phyloP scores from a whole-genome alignment of 2,797 vertebrate species.

The Peromyscus melanophrys region DNA sequence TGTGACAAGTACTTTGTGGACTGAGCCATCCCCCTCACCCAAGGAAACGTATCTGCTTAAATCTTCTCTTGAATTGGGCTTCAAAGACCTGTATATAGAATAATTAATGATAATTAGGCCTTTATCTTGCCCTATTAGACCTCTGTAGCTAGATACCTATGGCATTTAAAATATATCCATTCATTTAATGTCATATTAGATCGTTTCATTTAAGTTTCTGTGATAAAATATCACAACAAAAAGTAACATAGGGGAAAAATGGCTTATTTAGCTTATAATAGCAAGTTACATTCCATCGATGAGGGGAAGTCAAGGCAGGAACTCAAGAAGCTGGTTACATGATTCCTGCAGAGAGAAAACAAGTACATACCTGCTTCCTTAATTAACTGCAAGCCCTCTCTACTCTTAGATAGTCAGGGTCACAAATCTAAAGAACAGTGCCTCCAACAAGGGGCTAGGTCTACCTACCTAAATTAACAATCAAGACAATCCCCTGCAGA shows the following conservation, averaged over 20 bases:
- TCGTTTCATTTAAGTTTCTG: neutral
- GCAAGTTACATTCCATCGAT: neutral
- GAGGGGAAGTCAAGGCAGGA: neutral
- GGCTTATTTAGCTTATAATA: neutral
- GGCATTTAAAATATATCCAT: neutral
- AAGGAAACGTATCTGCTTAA: neutral
- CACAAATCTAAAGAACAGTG: neutral
- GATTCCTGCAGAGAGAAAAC: neutral
- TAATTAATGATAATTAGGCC: neutral
- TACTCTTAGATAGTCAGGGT: neutral
- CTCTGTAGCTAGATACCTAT: neutral
- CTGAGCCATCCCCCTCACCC: neutral
- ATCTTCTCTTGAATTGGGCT: neutral
- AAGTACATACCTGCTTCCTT: no score
- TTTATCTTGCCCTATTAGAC: neutral
- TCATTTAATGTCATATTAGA: neutral
- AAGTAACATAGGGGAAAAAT: neutral
- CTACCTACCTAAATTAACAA: neutral
- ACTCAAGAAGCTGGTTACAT: neutral
- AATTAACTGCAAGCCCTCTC: neutral
- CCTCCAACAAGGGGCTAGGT: neutral
- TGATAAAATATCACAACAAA: neutral
- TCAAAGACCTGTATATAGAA: neutral
- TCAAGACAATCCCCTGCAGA: neutral
- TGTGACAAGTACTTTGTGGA: neutral